Evolutionary conservation across 2,888 invertebrate species (phyloP), one percentile per base, ranked within the genome.

Genomic region (Andrena fulva): DNA sequence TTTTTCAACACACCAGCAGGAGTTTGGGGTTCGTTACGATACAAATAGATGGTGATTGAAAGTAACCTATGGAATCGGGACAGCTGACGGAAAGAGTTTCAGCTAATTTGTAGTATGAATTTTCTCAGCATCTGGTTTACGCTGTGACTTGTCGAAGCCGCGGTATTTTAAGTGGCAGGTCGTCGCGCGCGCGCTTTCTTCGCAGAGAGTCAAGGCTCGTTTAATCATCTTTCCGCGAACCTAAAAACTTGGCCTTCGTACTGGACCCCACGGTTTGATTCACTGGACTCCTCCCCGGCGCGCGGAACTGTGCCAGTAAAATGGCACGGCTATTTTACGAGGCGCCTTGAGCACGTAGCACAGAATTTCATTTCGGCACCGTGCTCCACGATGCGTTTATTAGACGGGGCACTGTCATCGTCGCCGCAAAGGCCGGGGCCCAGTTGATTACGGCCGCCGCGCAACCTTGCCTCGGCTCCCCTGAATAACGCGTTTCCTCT

Each of bases 251-350:
- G 90, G 89, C 91, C 90, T 91, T 91, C 89, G 88, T 63, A 62
- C 71, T 77, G 84, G 79, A 80, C 85, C 81, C 81, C 81, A 29
- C 24, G 73, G 69, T 79, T 90, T 88, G 89, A 90, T 91, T 91
- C 90, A 91, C 85, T 85, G 85, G 89, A 91, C 71, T 77, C 42
- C 68, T 76, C 82, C 84, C 76, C 84, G 75, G n/a, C 85, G 75
- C 81, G 84, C 77, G 10, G 82, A 86, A 91, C 87, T 89, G 92
- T 92, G 92, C 91, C 92, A 92, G 90, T 80, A 87, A 91, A 92
- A 91, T 89, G 87, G 89, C 88, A 82, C 91, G 82, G 89, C 90
- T 91, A 91, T 92, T 92, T 92, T 87, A 91, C 90, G 91, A 89
- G 87, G 82, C 86, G 82, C 91, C 92, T 90, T 90, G 92, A 90